Evolutionary conservation across 1,140 invertebrate genomes (phyloP).

Genomic region (Cryptotermes secundus): DNA sequence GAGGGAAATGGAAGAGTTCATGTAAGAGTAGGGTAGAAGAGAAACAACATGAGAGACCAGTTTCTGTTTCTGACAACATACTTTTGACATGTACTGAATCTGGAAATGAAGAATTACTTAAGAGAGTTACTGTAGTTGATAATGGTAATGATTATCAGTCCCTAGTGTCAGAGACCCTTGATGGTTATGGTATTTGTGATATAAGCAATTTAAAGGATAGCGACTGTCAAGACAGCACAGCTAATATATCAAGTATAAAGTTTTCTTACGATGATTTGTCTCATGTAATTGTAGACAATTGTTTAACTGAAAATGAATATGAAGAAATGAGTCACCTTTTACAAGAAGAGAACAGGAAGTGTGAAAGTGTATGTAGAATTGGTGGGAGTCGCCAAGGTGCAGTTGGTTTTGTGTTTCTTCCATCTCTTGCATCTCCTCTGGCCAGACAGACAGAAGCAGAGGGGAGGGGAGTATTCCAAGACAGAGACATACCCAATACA

Average conservation of each 20-base stretch:
- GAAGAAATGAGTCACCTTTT: constrained; percentile 26
- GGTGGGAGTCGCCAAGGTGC: background rate
- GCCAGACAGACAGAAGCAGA: background rate
- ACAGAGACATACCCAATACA: background rate
- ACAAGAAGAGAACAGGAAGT: background rate
- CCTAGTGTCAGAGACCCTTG: too few species aligned
- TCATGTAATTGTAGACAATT: background rate
- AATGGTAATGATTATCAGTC: background rate
- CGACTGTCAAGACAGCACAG: too few species aligned
- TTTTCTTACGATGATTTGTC: background rate
- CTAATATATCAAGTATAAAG: background rate
- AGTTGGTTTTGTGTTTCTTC: constrained; percentile 8
- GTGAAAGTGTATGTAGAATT: background rate
- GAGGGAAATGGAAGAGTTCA: background rate
- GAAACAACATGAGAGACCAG: background rate
- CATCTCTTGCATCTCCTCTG: background rate
- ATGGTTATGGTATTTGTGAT: background rate
- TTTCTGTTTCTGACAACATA: background rate
- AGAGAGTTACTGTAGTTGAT: background rate
- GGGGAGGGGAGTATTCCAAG: background rate
- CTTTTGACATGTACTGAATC: background rate
- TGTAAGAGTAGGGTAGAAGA: background rate
- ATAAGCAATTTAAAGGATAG: background rate
- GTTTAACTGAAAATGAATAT: constrained; percentile 11
- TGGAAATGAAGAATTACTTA: constrained; percentile 4